Percentiles rank a stretch among this genome's conserved stretches.
phyloP scores from a whole-genome alignment of 2,113 vertebrate species.

The Colius striatus region DNA sequence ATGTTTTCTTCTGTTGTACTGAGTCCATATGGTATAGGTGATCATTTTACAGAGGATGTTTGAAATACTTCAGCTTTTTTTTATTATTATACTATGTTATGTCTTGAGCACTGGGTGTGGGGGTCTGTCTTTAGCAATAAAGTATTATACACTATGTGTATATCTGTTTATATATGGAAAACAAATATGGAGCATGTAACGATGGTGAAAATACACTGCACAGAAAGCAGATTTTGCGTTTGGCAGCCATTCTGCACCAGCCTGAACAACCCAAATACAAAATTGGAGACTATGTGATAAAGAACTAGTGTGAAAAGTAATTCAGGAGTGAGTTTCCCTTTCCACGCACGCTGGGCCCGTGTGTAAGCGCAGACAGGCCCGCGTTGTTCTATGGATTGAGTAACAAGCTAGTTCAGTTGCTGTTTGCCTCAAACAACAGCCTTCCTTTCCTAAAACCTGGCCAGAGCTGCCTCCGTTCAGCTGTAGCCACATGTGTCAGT shows the following conservation, averaged over 20 bases:
- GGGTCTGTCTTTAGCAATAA: conserved; percentile 57
- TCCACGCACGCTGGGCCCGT: not conserved
- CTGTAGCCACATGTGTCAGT: not conserved
- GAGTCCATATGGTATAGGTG: not conserved
- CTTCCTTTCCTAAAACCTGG: not conserved
- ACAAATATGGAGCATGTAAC: not conserved
- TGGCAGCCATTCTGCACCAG: not conserved
- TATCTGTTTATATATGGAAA: conserved; percentile 50
- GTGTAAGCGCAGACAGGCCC: not conserved
- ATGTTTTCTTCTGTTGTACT: not conserved
- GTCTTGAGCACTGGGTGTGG: not conserved
- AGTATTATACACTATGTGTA: conserved; percentile 69
- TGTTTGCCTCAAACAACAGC: not conserved
- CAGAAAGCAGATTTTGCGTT: not conserved
- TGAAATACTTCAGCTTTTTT: not conserved
- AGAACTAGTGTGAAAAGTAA: not conserved
- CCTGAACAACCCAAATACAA: not conserved
- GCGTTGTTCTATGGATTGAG: not conserved
- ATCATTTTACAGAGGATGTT: not conserved
- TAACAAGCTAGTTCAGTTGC: not conserved
- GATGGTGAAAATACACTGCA: conserved; percentile 59
- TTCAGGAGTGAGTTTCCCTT: not conserved
- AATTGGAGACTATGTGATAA: not conserved
- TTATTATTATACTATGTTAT: not conserved
- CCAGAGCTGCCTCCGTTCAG: not conserved